These are phyloP conservation scores for Actenoides hombroni DNA, from an alignment of 2,113 vertebrate species.

Conservation along the genomic window DNA sequence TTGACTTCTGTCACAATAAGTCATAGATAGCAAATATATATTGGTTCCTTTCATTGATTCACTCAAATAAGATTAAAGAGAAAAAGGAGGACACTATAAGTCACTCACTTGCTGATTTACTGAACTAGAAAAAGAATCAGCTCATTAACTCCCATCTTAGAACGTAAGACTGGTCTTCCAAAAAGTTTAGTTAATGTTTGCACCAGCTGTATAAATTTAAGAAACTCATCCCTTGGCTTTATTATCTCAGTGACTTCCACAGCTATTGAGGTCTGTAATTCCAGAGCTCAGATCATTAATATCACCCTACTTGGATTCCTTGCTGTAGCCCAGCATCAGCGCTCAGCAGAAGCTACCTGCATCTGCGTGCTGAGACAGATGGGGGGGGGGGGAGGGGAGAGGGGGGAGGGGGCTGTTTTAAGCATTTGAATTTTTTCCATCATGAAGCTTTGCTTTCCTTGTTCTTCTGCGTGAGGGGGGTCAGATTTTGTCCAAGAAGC, in stretches of 20 bases:
- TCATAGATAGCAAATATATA: not conserved
- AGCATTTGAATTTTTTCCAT: not conserved
- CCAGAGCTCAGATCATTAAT: not conserved
- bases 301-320: not conserved
- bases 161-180: not conserved
- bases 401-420: not conserved
- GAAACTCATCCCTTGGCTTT: not conserved
- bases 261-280: not conserved
- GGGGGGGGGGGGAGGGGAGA: not conserved
- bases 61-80: not conserved
- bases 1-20: not conserved
- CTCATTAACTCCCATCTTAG: not conserved
- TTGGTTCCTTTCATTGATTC: not conserved
- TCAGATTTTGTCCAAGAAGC: not conserved
- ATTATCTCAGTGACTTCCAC: not conserved
- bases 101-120: constrained; percentile 9
- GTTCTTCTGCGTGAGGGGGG: not conserved
- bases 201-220: constrained; percentile 13
- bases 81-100: not conserved
- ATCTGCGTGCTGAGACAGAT: not conserved
- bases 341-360: not conserved
- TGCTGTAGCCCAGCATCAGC: not conserved
- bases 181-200: constrained; percentile 2
- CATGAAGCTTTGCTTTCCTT: not conserved
- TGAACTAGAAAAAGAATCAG: not conserved